These are phyloP conservation scores for Dendrophyllia cribrosa DNA, from an alignment of 64 coral and sea anemone species.

Conservation along the genomic window DNA sequence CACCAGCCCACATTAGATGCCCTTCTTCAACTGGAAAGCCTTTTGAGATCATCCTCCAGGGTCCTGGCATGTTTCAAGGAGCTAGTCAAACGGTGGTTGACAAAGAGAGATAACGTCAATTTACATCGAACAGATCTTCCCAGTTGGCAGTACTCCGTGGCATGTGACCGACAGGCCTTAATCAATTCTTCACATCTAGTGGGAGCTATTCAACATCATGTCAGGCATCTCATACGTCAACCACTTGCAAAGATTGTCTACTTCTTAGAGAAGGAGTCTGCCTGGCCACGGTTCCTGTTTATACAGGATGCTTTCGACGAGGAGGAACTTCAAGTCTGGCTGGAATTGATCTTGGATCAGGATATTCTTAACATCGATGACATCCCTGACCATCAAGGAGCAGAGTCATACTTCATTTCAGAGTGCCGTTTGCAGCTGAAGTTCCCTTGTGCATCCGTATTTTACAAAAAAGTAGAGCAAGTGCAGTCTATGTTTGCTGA, in stretches of 20 bases:
- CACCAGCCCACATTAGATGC: constrained; percentile 26
- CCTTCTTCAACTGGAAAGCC: constrained; percentile 29
- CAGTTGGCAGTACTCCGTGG: constrained; percentile 76
- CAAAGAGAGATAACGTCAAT: constrained; percentile 1
- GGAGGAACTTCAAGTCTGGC: constrained; percentile 44
- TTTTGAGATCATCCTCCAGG: constrained; percentile 39
- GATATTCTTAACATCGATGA: constrained; percentile 66
- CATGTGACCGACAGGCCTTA: constrained; percentile 74
- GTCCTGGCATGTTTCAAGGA: constrained; percentile 70
- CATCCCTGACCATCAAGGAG: constrained; percentile 66
- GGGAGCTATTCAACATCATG: constrained; percentile 69
- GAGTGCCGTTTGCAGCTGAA: not conserved
- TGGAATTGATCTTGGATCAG: constrained; percentile 44
- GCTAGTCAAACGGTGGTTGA: constrained; percentile 56
- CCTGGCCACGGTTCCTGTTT: constrained; percentile 44
- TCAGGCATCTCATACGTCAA: constrained; percentile 69
- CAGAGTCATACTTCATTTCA: constrained; percentile 50
- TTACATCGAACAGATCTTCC: not conserved
- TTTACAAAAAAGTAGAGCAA: constrained; percentile 40
- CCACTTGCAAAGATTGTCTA: constrained; percentile 86
- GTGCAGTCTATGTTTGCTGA: not conserved
- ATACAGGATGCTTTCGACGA: not conserved
- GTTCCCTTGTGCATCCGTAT: constrained; percentile 38
- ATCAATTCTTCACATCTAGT: constrained; percentile 84
- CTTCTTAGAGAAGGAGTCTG: constrained; percentile 87